Conservation (phyloP, 2,113 vertebrate genomes). For the Mola mola region DNA sequence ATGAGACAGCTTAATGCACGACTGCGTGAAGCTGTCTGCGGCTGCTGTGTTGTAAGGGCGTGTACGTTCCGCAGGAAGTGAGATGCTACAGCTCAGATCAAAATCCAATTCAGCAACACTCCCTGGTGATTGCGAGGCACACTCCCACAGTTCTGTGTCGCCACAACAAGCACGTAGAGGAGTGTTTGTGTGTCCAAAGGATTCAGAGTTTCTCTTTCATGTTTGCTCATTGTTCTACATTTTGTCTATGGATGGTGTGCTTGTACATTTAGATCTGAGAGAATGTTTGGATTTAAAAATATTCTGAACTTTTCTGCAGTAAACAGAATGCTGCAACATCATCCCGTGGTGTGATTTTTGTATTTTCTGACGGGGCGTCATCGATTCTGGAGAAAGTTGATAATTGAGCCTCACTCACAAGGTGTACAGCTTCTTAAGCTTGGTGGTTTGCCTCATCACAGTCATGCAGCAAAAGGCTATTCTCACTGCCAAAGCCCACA, state of each 20-base stretch:
- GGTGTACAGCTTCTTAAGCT: too few relatives aligned
- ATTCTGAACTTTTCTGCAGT: too few relatives aligned
- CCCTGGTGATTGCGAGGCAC: constrained; percentile 37
- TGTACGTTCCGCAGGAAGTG: constrained; percentile 50
- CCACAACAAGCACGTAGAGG: constrained; percentile 53
- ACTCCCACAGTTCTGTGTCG: constrained; percentile 30
- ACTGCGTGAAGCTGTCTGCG: too few relatives aligned
- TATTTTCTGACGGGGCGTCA: too few relatives aligned
- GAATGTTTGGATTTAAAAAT: too few relatives aligned
- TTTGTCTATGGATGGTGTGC: constrained; percentile 15
- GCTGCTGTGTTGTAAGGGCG: constrained; percentile 44
- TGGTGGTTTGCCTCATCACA: neutral
- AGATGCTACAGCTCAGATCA: constrained; percentile 44
- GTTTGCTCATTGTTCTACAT: constrained; percentile 2
- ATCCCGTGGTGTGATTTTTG: too few relatives aligned
- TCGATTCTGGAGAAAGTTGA: too few relatives aligned
- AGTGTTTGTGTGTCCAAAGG: constrained; percentile 41
- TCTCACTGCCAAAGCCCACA: neutral
- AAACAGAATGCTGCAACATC: too few relatives aligned
- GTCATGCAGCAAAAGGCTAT: neutral
- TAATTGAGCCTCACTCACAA: too few relatives aligned
- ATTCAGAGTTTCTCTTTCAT: constrained; percentile 32
- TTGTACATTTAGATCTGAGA: neutral
- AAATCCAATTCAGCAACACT: constrained; percentile 34
- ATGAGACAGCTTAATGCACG: constrained; percentile 27